These are phyloP conservation scores for Conchocele bisecta DNA, from an alignment of 2,888 invertebrate species.

Conservation along the genomic window DNA sequence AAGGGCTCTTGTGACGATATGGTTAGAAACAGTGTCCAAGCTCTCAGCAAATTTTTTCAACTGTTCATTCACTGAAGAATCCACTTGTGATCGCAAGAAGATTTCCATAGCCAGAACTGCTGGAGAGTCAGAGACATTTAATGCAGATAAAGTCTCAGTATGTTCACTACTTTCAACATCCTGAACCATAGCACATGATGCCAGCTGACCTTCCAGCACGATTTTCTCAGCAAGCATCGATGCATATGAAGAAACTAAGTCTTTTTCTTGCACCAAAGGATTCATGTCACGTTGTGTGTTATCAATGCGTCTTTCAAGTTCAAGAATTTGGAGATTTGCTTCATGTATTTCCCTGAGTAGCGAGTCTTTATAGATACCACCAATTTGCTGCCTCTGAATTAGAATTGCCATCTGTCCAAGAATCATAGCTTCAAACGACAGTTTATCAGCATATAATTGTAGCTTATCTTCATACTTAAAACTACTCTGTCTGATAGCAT, in stretches of 20 bases:
- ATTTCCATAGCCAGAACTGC: constrained; percentile 73
- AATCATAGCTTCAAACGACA: constrained; percentile 76
- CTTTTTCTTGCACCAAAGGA: constrained; percentile 60
- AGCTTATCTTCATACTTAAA: constrained; percentile 64
- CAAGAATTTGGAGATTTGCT: constrained; percentile 65
- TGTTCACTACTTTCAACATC: constrained; percentile 62
- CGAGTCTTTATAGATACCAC: constrained; percentile 61
- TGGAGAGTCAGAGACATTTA: constrained; percentile 61
- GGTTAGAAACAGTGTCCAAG: constrained; percentile 68
- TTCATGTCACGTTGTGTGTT: constrained; percentile 66
- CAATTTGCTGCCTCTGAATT: constrained; percentile 68
- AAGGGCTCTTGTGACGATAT: constrained; percentile 68
- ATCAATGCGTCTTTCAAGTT: constrained; percentile 63
- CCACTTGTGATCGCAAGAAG: constrained; percentile 73
- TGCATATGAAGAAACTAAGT: constrained; percentile 88
- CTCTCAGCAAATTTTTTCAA: constrained; percentile 64
- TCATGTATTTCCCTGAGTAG: constrained; percentile 72
- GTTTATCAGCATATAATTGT: constrained; percentile 72
- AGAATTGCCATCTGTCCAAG: constrained; percentile 75
- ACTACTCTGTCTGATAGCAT: constrained; percentile 48
- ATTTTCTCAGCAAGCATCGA: constrained; percentile 88
- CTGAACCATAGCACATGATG: constrained; percentile 63
- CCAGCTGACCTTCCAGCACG: constrained; percentile 79
- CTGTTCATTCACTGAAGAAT: constrained; percentile 67
- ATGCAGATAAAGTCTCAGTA: constrained; percentile 60